A percentile compares a stretch with the other conserved stretches of the same genome.
Evolutionary conservation across 2,113 vertebrate genomes (phyloP).

Genomic region (Etia nguti): DNA sequence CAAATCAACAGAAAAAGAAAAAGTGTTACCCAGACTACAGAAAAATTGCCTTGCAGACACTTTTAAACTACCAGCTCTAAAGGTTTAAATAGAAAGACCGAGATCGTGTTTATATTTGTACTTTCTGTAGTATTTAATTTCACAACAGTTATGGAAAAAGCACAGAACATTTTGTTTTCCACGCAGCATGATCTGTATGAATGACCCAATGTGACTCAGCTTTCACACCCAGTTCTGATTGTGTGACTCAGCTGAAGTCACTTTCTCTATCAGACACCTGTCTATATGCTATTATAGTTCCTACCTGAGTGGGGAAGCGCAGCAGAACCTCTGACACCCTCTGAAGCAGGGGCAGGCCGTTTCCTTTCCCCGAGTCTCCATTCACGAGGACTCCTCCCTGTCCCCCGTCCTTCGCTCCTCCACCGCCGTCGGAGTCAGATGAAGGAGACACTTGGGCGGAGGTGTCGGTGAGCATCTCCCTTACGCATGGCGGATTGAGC

Average conservation of each 20-base stretch:
- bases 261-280: not conserved
- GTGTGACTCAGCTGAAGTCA: not conserved
- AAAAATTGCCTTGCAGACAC: not conserved
- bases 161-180: not conserved
- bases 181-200: not conserved
- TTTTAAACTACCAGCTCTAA: not conserved
- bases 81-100: not conserved
- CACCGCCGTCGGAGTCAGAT: conserved; percentile 32
- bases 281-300: rapidly evolving
- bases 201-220: not conserved
- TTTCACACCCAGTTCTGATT: not conserved
- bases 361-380: conserved; percentile 35
- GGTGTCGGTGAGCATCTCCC: conserved; percentile 81
- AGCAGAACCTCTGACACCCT: conserved; percentile 80
- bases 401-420: not conserved
- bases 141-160: not conserved
- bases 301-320: conserved; percentile 82
- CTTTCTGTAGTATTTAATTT: not conserved
- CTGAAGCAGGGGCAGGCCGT: conserved; percentile 67
- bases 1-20: rapidly evolving
- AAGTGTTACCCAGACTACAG: not conserved
- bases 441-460: conserved; percentile 37
- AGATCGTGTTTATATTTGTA: not conserved
- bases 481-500: conserved; percentile 81
- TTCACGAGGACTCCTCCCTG: conserved; percentile 27